Evolutionary conservation across 2,888 invertebrate genomes (phyloP), one percentile per base, ranked within the genome.

Genomic region (Linnaemya vulpina): DNA sequence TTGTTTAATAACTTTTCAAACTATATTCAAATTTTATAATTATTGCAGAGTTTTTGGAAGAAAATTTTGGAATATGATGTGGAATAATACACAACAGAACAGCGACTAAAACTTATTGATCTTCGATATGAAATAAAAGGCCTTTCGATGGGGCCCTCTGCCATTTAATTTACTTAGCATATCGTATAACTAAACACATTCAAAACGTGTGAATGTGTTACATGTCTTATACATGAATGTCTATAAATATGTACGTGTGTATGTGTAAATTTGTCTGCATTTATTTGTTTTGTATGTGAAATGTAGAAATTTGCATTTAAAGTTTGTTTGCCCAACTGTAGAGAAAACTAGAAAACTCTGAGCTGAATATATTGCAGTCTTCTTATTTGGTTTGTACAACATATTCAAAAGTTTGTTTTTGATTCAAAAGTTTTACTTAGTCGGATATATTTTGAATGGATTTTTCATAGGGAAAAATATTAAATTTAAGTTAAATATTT

Each of bases 261-360:
- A 5, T 70, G 30, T 75, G 20, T 53, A 17, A n/a, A 30, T 60
- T 35, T 70, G 25, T 62, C 25, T 60, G 43, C 62, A 40, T 51
- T 43, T 51, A 62, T 81, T 81, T 73, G 77, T 51, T 67, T 73
- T 81, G 73, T 68, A 60, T 81, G 40, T 67, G 71, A 71, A 71
- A 76, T 77, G 62, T 62, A 40, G 51, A 73, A 85, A 85, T 85
- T 74, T 84, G 68, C 81, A 81, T 77, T 46, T 49, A 62, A 81
- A 81, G 68, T 85, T 85, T 77, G 40, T 82, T 82, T 82, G 51
- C 25, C 40, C n/a, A 82, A 80, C 73, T 67, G 22, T n/a, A 49
- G 20, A 71, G 55, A 73, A 73, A 73, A 62, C 25, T 70, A 53
- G 25, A 74, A 80, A 74, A 67, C 38, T 73, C 40, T 74, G 35